phyloP scores from a whole-genome alignment of 2,888 invertebrate species.

The Anorthoa munda region DNA sequence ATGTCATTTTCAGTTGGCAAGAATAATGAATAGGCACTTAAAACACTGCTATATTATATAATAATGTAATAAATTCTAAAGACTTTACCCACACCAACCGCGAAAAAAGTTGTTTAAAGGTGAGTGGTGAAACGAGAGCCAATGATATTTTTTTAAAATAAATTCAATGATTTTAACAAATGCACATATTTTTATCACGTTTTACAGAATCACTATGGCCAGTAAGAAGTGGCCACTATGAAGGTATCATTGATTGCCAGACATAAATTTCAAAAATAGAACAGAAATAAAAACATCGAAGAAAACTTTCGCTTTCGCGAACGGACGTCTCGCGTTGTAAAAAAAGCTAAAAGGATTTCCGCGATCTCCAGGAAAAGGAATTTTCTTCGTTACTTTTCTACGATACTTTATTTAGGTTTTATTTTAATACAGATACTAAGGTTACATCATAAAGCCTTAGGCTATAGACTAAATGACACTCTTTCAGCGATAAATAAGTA shows the following conservation, averaged over 20 bases:
- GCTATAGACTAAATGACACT: not conserved
- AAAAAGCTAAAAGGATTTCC: conserved; percentile 21
- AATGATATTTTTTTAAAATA: too few species aligned
- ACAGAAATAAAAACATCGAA: not conserved
- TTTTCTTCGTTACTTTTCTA: not conserved
- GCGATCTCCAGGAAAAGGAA: not conserved
- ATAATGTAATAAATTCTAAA: too few species aligned
- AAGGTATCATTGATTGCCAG: too few species aligned
- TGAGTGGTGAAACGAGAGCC: too few species aligned
- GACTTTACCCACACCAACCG: too few species aligned
- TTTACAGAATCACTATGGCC: not conserved
- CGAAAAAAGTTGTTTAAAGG: too few species aligned
- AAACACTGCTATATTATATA: not conserved
- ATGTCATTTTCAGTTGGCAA: conserved; percentile 16
- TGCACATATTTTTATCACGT: not conserved
- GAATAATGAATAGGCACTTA: not conserved
- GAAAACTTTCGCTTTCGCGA: not conserved
- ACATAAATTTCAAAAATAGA: too few species aligned
- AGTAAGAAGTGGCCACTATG: not conserved
- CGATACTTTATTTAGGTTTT: conserved; percentile 13
- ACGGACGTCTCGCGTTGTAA: not conserved
- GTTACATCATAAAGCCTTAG: not conserved
- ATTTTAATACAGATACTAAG: not conserved
- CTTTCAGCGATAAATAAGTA: too few species aligned
- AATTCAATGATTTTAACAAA: too few species aligned